Evolutionary conservation across 2,888 invertebrate genomes (phyloP), one percentile per base, ranked within the genome.

Genomic region (Meteorus cinctellus): DNA sequence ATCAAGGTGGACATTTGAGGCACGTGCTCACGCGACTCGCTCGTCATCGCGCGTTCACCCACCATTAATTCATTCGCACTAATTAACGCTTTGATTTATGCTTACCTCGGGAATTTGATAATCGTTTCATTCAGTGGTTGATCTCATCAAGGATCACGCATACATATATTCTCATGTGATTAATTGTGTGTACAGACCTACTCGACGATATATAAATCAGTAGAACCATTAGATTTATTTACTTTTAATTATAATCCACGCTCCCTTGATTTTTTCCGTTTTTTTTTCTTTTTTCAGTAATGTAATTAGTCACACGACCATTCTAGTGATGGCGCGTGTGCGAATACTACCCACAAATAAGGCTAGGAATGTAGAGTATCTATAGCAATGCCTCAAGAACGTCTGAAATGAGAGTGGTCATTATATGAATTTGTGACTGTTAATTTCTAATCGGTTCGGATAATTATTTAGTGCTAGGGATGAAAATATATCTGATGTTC

Each of bases 31-130:
- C 71, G 77, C 79, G 19, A 55, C 19, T 55, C 55, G 19, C 79
- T 78, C 78, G 78, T 79, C 65, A 76, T 68, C 19, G 72, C 65
- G 19, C n/a, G 19, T 19, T 19, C 19, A 16, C 48, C 16, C 16
- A 5, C 8, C n/a, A n/a, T 55, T 55, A 55, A 55, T 66, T 73
- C 71, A 31, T 69, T 19, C 48, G 72, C 55, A 63, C 80, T 80
- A 80, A 79, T 80, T 80, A 78, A 79, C 75, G 71, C 76, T 78
- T 78, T 79, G 79, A 80, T 75, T 78, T 79, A 80, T 80, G 77
- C 75, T 68, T 36, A 19, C 59, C 51, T 24, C 72, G 67, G 75
- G 79, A 77, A 80, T 80, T 80, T 77, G 80, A 76, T 80, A 79
- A 80, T 80, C 80, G 77, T 79, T 80, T 77, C 74, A 80, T 80